A percentile compares a stretch with the other conserved stretches of the same genome.
Conservation (phyloP, 2,888 invertebrate genomes). For the Xestia sexstrigata region DNA sequence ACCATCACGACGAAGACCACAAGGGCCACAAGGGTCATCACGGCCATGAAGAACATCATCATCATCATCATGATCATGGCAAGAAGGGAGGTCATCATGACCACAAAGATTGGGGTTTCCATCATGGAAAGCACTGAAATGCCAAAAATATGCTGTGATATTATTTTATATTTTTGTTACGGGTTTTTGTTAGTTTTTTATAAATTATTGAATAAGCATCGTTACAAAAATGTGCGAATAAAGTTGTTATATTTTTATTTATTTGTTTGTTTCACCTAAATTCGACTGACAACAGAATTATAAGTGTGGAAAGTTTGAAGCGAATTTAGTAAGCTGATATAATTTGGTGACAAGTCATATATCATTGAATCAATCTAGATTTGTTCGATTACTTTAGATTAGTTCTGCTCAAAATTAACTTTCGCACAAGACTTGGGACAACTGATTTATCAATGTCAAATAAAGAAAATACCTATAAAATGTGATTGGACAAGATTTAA, state of each 20-base stretch:
- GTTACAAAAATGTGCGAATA: conserved; percentile 62
- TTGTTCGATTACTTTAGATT: no score
- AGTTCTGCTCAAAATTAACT: no score
- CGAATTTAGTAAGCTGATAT: neutral
- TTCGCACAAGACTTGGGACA: no score
- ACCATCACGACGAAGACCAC: conserved; percentile 86
- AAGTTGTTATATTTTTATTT: conserved; percentile 43
- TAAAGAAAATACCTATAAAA: neutral
- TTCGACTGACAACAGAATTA: neutral
- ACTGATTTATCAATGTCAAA: neutral
- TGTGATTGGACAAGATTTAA: neutral
- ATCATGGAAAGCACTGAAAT: conserved; percentile 86
- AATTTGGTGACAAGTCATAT: neutral
- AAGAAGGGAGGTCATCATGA: conserved; percentile 87
- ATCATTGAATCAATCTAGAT: neutral
- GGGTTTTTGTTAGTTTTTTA: conserved; percentile 76
- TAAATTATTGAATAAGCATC: conserved; percentile 69
- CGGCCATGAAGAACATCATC: conserved; percentile 88
- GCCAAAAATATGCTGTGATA: conserved; percentile 83
- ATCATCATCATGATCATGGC: conserved; percentile 87
- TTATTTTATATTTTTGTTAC: conserved; percentile 72
- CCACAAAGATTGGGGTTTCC: conserved; percentile 87
- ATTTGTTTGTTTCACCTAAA: conserved; percentile 22
- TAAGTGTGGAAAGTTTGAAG: neutral
- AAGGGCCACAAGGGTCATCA: conserved; percentile 89